Conservation (phyloP, 2,113 vertebrate genomes). For the Machaerirhynchus nigripectus region DNA sequence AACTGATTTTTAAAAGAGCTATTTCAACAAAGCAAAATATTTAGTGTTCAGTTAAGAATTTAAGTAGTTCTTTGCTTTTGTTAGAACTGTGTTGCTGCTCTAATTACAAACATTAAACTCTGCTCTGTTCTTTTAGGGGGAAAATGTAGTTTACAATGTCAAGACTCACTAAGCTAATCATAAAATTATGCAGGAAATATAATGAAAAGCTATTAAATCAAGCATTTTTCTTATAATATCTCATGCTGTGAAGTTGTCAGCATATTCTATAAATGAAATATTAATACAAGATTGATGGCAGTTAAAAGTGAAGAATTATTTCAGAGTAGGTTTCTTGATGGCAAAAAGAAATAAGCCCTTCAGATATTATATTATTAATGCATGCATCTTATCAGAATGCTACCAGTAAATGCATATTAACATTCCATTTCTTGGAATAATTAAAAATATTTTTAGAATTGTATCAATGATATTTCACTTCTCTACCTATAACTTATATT, state of each 20-base stretch:
- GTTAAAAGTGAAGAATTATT: slow-evolving; percentile 54
- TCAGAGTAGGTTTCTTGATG: slow-evolving; percentile 34
- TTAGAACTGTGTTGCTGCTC: not conserved
- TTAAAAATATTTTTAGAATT: not conserved
- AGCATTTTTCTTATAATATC: slow-evolving; percentile 30
- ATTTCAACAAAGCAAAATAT: not conserved
- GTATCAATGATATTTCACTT: not conserved
- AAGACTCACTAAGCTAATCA: slow-evolving; percentile 48
- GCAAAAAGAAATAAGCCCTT: slow-evolving; percentile 20
- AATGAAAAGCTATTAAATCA: slow-evolving; percentile 67
- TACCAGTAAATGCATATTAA: slow-evolving; percentile 6
- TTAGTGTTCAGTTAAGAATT: not conserved
- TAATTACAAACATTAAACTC: slow-evolving; percentile 13
- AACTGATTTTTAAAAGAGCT: not conserved
- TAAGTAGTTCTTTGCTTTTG: not conserved
- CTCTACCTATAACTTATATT: not conserved
- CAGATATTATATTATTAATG: not conserved
- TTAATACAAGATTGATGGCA: slow-evolving; percentile 62
- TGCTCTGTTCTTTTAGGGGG: slow-evolving; percentile 14
- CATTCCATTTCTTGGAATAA: not conserved
- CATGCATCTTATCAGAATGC: slow-evolving; percentile 13
- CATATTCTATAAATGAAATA: slow-evolving; percentile 68
- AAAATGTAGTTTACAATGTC: slow-evolving; percentile 54
- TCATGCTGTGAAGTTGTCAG: slow-evolving; percentile 67
- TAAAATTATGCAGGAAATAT: slow-evolving; percentile 40